A percentile compares a stretch with the other conserved stretches of the same genome.
Evolutionary conservation across 2,888 invertebrate genomes (phyloP).

Genomic region (Drosophila peninsularis): DNA sequence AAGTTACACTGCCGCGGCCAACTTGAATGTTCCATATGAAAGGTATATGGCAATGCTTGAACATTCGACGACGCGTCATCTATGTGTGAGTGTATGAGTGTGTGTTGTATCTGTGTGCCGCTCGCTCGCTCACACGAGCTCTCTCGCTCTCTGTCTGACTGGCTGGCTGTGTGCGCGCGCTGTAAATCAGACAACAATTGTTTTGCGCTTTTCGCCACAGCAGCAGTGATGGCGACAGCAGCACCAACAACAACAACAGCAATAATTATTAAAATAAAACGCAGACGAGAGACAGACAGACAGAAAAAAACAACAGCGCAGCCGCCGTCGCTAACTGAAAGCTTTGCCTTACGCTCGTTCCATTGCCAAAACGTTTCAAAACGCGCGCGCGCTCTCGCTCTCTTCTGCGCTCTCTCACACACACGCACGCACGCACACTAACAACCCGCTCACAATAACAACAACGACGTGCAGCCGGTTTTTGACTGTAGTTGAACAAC

Average conservation of each 20-base stretch:
- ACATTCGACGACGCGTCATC: constrained; percentile 23
- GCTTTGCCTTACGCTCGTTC: constrained; percentile 40
- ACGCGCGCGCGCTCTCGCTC: constrained; percentile 12
- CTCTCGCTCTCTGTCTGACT: constrained; percentile 13
- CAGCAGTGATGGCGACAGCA: constrained; percentile 29
- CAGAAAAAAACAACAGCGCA: constrained; percentile 47
- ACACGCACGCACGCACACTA: constrained; percentile 26
- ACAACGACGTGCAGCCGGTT: constrained; percentile 53
- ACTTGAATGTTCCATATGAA: constrained; percentile 55
- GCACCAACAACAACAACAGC: constrained; percentile 37
- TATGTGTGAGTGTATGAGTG: constrained; percentile 6
- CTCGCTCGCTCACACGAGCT: constrained; percentile 10
- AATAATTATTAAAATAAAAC: constrained; percentile 69
- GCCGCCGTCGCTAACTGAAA: constrained; percentile 47
- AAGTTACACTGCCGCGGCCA: constrained; percentile 69
- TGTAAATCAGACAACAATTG: constrained; percentile 69
- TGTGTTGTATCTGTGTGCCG: constrained; percentile 20
- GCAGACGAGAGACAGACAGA: constrained; percentile 57
- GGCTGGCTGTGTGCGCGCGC: constrained; percentile 41
- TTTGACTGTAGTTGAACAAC: constrained; percentile 31
- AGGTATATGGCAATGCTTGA: constrained; percentile 55
- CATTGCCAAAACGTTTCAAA: constrained; percentile 45
- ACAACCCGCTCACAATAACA: constrained; percentile 26
- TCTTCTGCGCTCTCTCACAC: constrained; percentile 19
- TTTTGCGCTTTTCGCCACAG: constrained; percentile 66